Base-by-base conservation (phyloP, 2,113 vertebrate genomes). In the Pimephales promelas region DNA sequence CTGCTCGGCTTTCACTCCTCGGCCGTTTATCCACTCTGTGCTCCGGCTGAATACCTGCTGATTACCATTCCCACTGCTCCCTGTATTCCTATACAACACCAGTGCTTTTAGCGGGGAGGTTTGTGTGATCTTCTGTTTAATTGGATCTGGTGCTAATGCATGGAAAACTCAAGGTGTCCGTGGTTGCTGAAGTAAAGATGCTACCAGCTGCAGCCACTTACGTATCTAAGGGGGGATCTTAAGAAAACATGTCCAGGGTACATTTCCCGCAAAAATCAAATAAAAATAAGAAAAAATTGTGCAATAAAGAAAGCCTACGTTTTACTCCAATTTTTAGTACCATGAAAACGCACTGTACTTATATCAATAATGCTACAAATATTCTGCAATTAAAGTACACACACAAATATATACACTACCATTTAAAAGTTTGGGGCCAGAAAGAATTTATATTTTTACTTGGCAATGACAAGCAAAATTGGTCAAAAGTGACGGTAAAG, bases 1-100 rank as follows among this genome's bases (percentile, higher is more conserved):
- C 62, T 72, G 83, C 86, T 87, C 84, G 75, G 57, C 86, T 87
- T 87, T 87, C 84, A 85, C 84, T 87, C 31, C 28, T 61, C 47
- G 6, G 59, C 59, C 52, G 59, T 66, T 85, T 83, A 83, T 79
- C 80, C 68, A 59, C 73, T 64, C 77, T 79, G 77, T 64, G 59
- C 59, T 49, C 40, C 3, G 57, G 26, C 40, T 66, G 77, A 79
- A 79, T 80, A 80, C 59, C 78, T 80, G 43, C 78, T 80, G 78
- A 80, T 80, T 66, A 47, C 61, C 18, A 47, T 80, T 66, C 59
- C 61, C 61, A 52, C 78, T 80, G 78, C 78, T 80, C 61, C 36
- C 43, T 66, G 78, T 66, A 80, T 80, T 80, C 59, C 36, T 66
- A 66, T 80, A 80, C 78, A 66, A 52, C 61, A 78, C 34, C 56